Evolutionary conservation across 1,140 invertebrate genomes (phyloP), one percentile per base, ranked within the genome.

Genomic region (Ganaspis sp.): DNA sequence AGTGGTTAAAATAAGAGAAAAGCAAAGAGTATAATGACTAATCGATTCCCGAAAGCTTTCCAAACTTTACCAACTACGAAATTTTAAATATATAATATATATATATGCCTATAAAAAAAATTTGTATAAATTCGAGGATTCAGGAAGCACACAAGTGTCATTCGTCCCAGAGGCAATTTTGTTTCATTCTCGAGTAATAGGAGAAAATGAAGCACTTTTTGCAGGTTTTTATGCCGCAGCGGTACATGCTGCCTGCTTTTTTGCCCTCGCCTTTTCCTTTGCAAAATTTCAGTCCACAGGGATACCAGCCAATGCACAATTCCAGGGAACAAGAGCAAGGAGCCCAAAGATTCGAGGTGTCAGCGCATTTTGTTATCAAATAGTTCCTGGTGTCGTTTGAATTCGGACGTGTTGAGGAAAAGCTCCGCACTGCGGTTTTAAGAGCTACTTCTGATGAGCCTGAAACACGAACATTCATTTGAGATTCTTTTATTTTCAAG

Each of bases 161-260:
- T 94, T 96, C 95, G 90, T 97, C 96, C 96, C 95, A 97, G 76
- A 97, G 92, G 92, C 98, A 98, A 82, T 94, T 93, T 82, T 96
- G 94, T 88, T 97, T 96, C 86, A 95, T 94, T 73, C 93, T 92
- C 54, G 96, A 96, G 87, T 95, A 95, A 91, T 96, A 98, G 72
- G 95, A 94, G 90, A 97, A 98, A 80, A 95, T 94, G 86, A 96
- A 94, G 91, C 97, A 98, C 88, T 96, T 95, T 85, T 95, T 94
- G 89, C 98, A 99, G 5, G 97, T 98, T 91, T 98, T 97, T 86
- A 99, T 99, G 71, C 98, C 98, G 90, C 98, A 99, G 15, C 97
- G 93, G 90, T 98, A 98, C 78, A 94, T 95, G 79, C 89, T 90
- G 0, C 88, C 86, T 29, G 87, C 81, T 73, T 94, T 93, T 85